Percentiles rank a stretch among this genome's conserved stretches.
phyloP scores from a whole-genome alignment of 1,140 invertebrate species.

The Nautilus pompilius region DNA sequence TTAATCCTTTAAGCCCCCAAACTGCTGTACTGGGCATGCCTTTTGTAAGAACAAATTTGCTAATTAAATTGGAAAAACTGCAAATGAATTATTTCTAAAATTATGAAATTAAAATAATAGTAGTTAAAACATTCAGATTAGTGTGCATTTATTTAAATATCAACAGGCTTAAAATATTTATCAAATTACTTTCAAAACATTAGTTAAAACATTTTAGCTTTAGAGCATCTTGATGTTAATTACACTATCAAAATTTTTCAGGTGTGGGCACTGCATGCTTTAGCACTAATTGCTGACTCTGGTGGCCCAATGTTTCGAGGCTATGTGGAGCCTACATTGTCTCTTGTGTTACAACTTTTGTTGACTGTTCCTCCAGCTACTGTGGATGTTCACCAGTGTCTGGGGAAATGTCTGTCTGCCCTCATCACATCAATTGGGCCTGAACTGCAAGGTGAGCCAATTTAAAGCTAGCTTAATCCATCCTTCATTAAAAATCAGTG shows the following conservation, averaged over 20 bases:
- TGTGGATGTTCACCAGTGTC: slow-evolving; percentile 91
- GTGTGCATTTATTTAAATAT: too few relatives aligned
- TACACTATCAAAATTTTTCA: slow-evolving; percentile 46
- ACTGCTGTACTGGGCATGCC: too few relatives aligned
- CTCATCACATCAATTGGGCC: slow-evolving; percentile 97
- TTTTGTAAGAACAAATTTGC: too few relatives aligned
- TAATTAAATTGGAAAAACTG: too few relatives aligned
- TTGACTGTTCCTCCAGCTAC: slow-evolving; percentile 83
- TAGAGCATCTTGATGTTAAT: too few relatives aligned
- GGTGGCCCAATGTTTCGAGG: slow-evolving; percentile 97
- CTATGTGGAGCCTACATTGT: slow-evolving; percentile 92
- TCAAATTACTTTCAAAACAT: not conserved
- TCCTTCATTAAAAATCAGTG: too few relatives aligned
- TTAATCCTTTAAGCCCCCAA: too few relatives aligned
- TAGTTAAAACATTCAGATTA: too few relatives aligned
- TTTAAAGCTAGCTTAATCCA: too few relatives aligned
- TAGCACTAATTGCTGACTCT: slow-evolving; percentile 93
- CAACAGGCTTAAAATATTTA: not conserved
- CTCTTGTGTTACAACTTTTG: slow-evolving; percentile 82
- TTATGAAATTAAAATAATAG: too few relatives aligned
- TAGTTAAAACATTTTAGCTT: too few relatives aligned
- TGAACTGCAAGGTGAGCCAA: slow-evolving; percentile 78
- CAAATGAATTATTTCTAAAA: too few relatives aligned
- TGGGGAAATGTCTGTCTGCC: slow-evolving; percentile 89
- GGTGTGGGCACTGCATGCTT: slow-evolving; percentile 94